Evolutionary conservation across 2,113 vertebrate genomes (phyloP).

Genomic region (Labrus mixtus): DNA sequence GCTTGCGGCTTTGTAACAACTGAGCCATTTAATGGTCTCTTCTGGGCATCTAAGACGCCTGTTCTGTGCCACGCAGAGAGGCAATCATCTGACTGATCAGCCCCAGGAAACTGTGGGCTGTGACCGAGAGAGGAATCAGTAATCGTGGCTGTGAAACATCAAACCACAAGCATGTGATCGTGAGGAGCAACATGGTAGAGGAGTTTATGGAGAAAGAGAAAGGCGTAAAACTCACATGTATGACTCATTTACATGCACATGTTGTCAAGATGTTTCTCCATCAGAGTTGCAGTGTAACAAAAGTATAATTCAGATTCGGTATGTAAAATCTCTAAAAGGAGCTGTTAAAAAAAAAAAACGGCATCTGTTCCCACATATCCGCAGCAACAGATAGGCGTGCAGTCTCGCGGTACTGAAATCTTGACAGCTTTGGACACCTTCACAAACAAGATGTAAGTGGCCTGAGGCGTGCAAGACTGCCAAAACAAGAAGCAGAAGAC

Average conservation of each 20-base stretch:
- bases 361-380: slow-evolving; percentile 36
- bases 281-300: background rate
- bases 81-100: slow-evolving; percentile 73
- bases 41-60: slow-evolving; percentile 65
- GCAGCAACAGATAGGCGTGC: slow-evolving; percentile 19
- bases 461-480: slow-evolving; percentile 50
- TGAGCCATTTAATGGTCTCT: slow-evolving; percentile 72
- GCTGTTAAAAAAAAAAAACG: slow-evolving; percentile 11
- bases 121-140: slow-evolving; percentile 54
- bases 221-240: background rate
- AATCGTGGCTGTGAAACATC: slow-evolving; percentile 46
- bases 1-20: slow-evolving; percentile 65
- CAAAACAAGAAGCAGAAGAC: slow-evolving; percentile 56
- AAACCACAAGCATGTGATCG: slow-evolving; percentile 34
- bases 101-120: slow-evolving; percentile 51
- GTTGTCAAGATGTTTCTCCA: slow-evolving; percentile 4
- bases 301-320: slow-evolving; percentile 2
- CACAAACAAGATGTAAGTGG: slow-evolving; percentile 63
- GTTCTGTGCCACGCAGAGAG: slow-evolving; percentile 59
- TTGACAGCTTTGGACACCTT: slow-evolving; percentile 63
- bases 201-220: background rate
- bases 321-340: background rate
- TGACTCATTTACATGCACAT: background rate
- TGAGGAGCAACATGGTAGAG: slow-evolving; percentile 7
- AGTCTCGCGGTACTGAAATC: slow-evolving; percentile 20